Base-by-base conservation (phyloP, 2,888 invertebrate species). In the Aelia acuminata region DNA sequence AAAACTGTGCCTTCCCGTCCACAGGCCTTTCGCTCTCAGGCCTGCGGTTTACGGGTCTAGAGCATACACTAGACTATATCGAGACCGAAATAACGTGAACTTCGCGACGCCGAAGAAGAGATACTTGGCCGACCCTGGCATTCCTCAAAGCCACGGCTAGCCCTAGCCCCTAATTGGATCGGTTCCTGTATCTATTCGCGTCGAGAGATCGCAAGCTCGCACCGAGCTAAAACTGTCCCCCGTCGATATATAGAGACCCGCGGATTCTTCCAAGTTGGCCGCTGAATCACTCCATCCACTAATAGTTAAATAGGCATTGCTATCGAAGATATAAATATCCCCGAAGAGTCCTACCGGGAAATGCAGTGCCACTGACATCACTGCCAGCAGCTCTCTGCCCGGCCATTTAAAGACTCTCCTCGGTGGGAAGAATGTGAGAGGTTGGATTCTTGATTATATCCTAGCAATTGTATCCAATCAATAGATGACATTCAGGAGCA, bases 61-160 rank as follows among this genome's bases (percentile, higher is more conserved):
- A 10, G 43, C 43, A 43, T 10, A 43, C 4, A 43, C 43, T 10
- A 10, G 10, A 43, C 43, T 4, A 43, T 7, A 43, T 43, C 43
- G 43, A 43, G n/a, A 3, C 63, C 18, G 35, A 70, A 80, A 80
- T 80, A 80, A 47, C 22, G 13, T 47, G 80, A 47, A 80, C 80
- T 80, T 47, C n/a, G 80, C 80, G 43, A 80, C 22, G 8, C 10
- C 20, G 3, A 11, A 22, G 5, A 39, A n/a, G 22, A 13, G 43
- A 80, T 47, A 43, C 43, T 39, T n/a, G 80, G 80, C 80, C 80
- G 80, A 80, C 80, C 80, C 80, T 80, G 80, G 80, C 80, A 80
- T 47, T 70, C 63, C 63, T 57, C 57, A 57, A 57, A 75, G 75
- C 75, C 75, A 22, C 70, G 35, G 39, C 13, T 11, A 4, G 26